Percentiles rank a stretch among this genome's conserved stretches.
Evolutionary conservation across 2,113 vertebrate genomes (phyloP).

Genomic region (Micronycteris hirsuta): DNA sequence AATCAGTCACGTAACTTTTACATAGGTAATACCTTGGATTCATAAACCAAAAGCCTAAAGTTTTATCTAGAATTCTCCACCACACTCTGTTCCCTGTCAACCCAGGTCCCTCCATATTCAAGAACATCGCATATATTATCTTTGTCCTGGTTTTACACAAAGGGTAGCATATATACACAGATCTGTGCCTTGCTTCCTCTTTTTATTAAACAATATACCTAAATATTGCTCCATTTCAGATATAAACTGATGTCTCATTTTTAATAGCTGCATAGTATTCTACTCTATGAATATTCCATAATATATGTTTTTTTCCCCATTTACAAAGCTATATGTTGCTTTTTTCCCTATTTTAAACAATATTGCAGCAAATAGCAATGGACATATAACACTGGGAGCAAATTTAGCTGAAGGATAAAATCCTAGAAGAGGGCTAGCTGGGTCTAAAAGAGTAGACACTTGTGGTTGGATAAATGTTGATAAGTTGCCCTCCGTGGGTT

Average conservation of each 20-base stretch:
- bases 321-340: background rate
- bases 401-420: background rate
- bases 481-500: background rate
- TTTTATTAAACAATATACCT: background rate
- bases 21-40: background rate
- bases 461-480: background rate
- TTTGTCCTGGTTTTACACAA: background rate
- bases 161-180: background rate
- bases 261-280: background rate
- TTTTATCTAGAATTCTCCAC: background rate
- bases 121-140: background rate
- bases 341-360: background rate
- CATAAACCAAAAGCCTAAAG: background rate
- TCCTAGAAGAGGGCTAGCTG: background rate
- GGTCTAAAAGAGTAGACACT: background rate
- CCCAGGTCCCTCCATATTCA: background rate
- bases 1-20: background rate
- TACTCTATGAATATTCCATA: background rate
- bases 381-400: background rate
- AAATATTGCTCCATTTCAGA: background rate
- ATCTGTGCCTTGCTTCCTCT: background rate
- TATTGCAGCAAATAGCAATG: background rate
- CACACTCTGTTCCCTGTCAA: no score
- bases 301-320: background rate
- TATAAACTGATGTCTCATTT: background rate